Base-by-base conservation (phyloP, 2,888 invertebrate genomes). In the Tuberolachnus salignus region DNA sequence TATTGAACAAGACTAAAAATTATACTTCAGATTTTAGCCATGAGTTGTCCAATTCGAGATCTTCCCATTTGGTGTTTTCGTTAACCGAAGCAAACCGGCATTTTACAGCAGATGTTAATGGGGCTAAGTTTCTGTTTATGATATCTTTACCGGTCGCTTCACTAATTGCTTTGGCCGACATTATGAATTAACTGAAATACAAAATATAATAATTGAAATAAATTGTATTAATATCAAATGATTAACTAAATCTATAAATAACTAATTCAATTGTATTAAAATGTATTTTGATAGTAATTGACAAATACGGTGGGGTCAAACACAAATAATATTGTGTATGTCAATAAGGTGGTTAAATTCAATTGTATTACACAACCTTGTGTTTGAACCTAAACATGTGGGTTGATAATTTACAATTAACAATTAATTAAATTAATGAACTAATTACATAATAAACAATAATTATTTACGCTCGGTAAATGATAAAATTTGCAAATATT, bases 121-220 rank as follows among this genome's bases (percentile, higher is more conserved):
- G 84, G 0, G 88, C 86, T 84, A 96, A 89, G 85, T 93, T 91
- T 84, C 92, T 91, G 87, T 95, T 96, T 82, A 98, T 91, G 72
- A 98, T 89, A 84, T 93, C 91, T 87, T 98, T 98, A 84, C 97
- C 98, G 74, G 94, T 93, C 82, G 94, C 95, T 88, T 98, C 98
- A 85, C 92, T 90, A 84, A 98, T 95, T 80, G 97, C 97, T 88
- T 97, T 98, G 73, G 98, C 97, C 83, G 98, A 95, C 98, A 98
- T 98, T 70, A 74, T 80, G 67, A 74, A 69, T 80, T 11, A 80
- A 81, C 75, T 71, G 26, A 80, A 63, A 64, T 2, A 66, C 0
- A 66, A 66, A 72, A 26, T 26, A 0, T 14, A 26, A 67, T 67
- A 26, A 19, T 49, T 26, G n/a, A 51, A 67, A 67, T 26, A 44